Percentiles rank a stretch among this genome's conserved stretches.
Conservation (phyloP, 1,140 invertebrate species). For the Lasioglossum albipes region DNA sequence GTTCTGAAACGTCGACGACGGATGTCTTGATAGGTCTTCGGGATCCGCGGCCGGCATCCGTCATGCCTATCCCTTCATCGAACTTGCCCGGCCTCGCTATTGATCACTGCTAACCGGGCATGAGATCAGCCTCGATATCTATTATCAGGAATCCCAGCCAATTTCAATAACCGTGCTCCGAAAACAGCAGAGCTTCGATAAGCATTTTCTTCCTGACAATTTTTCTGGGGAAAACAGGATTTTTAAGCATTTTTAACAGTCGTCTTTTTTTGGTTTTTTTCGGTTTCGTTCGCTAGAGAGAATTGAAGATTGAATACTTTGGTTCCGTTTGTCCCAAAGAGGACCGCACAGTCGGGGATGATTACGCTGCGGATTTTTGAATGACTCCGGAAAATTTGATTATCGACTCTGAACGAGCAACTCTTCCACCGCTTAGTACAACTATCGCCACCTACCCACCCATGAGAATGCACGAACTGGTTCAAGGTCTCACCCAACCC, state of each 20-base stretch:
- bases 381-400: background rate
- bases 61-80: background rate
- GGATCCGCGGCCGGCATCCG: background rate
- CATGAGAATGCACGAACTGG: background rate
- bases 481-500: constrained; percentile 1
- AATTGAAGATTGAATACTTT: too few species aligned
- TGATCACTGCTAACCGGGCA: background rate
- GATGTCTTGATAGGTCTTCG: constrained; percentile 68
- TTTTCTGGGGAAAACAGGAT: too few species aligned
- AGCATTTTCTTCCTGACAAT: too few species aligned
- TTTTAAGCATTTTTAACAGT: too few species aligned
- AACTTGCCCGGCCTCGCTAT: background rate
- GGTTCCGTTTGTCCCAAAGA: too few species aligned
- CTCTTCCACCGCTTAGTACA: background rate
- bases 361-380: background rate
- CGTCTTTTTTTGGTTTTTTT: too few species aligned
- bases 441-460: background rate
- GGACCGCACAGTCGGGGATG: too few species aligned
- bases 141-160: too few species aligned
- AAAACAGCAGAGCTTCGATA: too few species aligned
- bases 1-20: constrained; percentile 62
- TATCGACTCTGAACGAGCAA: background rate
- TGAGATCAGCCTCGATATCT: too few species aligned
- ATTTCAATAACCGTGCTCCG: too few species aligned
- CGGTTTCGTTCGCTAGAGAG: too few species aligned